Conservation (phyloP, 2,888 invertebrate species). For the Watsonalla binaria region DNA sequence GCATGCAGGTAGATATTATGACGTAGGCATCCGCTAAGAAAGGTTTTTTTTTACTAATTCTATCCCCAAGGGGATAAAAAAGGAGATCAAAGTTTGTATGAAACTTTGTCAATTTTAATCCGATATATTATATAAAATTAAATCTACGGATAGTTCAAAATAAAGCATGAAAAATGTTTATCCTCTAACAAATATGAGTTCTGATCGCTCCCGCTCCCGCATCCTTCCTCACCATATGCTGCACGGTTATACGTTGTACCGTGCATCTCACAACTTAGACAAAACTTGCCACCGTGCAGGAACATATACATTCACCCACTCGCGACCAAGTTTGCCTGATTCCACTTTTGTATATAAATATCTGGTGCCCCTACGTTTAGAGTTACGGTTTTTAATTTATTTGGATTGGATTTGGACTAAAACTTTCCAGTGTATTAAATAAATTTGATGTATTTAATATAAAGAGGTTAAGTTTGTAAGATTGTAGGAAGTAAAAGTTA, state of each 20-base stretch:
- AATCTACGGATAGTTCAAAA: too few species aligned
- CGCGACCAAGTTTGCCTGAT: constrained; percentile 55
- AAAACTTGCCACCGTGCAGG: constrained; percentile 49
- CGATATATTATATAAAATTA: too few species aligned
- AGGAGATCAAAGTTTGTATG: too few species aligned
- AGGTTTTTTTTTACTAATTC: too few species aligned
- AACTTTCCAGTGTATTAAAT: too few species aligned
- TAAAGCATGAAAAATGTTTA: too few species aligned
- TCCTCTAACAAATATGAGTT: constrained; percentile 6
- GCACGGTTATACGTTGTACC: constrained; percentile 18
- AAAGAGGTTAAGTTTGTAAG: not conserved
- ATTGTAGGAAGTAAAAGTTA: not conserved
- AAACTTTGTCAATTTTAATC: too few species aligned
- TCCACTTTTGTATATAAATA: constrained; percentile 48
- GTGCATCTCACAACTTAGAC: constrained; percentile 53
- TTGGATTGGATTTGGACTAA: too few species aligned
- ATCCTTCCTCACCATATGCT: constrained; percentile 10
- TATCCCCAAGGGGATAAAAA: too few species aligned
- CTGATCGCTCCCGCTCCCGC: constrained; percentile 13
- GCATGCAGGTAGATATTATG: too few species aligned
- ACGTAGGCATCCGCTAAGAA: too few species aligned
- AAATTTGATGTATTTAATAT: too few species aligned
- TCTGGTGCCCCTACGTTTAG: not conserved
- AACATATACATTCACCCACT: constrained; percentile 59
- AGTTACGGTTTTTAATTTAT: not conserved